Conservation (phyloP, 1,140 invertebrate species). For the Diorhabda elongata region DNA sequence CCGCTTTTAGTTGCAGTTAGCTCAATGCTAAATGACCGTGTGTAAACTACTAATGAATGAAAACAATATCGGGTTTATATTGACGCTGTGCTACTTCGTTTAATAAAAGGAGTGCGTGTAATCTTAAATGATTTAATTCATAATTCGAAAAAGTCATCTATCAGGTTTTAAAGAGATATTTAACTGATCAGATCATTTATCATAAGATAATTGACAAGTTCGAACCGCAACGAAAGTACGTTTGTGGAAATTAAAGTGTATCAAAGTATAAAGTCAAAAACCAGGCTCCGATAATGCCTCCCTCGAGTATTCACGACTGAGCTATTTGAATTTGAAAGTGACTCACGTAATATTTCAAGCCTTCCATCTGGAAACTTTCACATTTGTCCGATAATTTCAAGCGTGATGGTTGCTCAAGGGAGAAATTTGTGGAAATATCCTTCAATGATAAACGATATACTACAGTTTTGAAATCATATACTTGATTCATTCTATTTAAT, state of each 20-base stretch:
- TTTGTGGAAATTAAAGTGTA: constrained; percentile 10
- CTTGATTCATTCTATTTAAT: too few relatives aligned
- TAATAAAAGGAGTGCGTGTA: too few relatives aligned
- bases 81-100: too few relatives aligned
- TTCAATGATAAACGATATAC: neutral
- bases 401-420: neutral
- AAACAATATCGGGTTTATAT: too few relatives aligned
- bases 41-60: too few relatives aligned
- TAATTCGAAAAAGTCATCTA: too few relatives aligned
- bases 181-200: neutral
- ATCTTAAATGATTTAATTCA: too few relatives aligned
- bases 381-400: constrained; percentile 11
- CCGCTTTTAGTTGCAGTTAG: too few relatives aligned
- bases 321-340: constrained; percentile 9
- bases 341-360: constrained; percentile 6
- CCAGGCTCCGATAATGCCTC: constrained; percentile 1
- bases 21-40: too few relatives aligned
- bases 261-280: constrained; percentile 6
- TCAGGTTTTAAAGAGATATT: neutral
- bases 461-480: neutral
- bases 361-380: constrained; percentile 11
- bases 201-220: neutral
- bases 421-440: neutral
- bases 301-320: constrained; percentile 3
- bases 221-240: constrained; percentile 1